Evolutionary conservation across 2,888 invertebrate genomes (phyloP), one percentile per base, ranked within the genome.

Genomic region (Perdita meconis): DNA sequence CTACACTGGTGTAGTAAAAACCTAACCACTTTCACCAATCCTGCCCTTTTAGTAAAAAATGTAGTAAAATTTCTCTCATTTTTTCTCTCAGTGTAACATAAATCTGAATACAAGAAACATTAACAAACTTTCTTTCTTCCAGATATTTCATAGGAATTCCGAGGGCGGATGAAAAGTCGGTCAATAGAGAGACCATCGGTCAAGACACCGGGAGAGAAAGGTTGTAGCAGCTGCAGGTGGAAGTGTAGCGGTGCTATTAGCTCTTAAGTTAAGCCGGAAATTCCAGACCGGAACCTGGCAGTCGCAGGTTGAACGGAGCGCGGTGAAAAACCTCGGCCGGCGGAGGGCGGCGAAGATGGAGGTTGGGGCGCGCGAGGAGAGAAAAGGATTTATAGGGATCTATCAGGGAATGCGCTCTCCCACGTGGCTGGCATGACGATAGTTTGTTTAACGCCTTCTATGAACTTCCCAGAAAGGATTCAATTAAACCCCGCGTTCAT

Each of bases 251-350:
- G 77, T 83, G 88, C 89, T 89, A 89, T 89, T 89, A 89, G 88
- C 88, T 88, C 86, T 89, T 85, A 88, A 88, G 87, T 84, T 87
- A 86, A 88, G 86, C 88, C 87, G 89, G 87, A 89, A 90, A 88
- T 89, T 89, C 84, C 81, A 85, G 80, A 76, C 82, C 87, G 88
- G 89, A 89, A 86, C 68, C 83, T 77, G 74, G 61, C 64, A 56
- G 51, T 40, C 69, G 44, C 57, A 26, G 42, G 36, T 60, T 44
- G 53, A 70, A 56, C 44, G 65, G 53, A n/a, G 38, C 24, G 69
- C 16, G 10, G 64, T 19, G 61, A 68, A 77, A 56, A 60, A 50
- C 16, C 34, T n/a, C 38, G 51, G 12, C 10, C 16, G 53, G 40
- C n/a, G 34, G 26, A 40, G 63, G 44, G 38, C 22, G 53, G 19